Evolutionary conservation across 2,797 vertebrate genomes (phyloP).

Genomic region (Phaenicophaeus curvirostris): DNA sequence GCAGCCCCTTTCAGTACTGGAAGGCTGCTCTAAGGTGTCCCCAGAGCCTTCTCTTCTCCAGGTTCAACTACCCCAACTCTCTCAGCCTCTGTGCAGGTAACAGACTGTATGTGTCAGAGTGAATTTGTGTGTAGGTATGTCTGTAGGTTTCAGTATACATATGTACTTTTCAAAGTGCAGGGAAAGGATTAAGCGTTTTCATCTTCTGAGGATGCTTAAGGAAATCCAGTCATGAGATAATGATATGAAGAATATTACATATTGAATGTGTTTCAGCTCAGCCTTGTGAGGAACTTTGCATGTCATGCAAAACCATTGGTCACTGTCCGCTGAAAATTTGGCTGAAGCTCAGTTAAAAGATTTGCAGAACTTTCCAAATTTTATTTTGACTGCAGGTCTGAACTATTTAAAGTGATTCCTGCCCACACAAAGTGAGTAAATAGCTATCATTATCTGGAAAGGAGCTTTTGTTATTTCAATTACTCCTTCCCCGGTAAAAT

Average conservation of each 20-base stretch:
- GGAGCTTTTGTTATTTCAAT: background rate
- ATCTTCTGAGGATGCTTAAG: background rate
- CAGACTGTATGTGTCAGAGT: background rate
- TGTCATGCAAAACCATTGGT: background rate
- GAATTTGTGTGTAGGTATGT: background rate
- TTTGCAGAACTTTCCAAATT: background rate
- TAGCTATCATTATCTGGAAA: background rate
- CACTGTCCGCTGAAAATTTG: background rate
- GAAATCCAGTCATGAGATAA: background rate
- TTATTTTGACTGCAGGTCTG: background rate
- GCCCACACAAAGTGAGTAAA: background rate
- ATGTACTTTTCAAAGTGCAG: background rate
- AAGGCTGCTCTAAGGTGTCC: too few relatives aligned
- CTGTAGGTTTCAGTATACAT: accelerated
- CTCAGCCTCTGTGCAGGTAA: background rate
- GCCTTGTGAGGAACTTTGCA: background rate
- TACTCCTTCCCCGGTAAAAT: background rate
- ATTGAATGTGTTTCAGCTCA: background rate
- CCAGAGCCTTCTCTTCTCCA: too few relatives aligned
- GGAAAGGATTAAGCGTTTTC: background rate
- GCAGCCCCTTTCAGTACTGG: too few relatives aligned
- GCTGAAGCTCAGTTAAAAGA: background rate
- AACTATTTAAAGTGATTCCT: background rate
- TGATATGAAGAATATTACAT: background rate
- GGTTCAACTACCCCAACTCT: too few relatives aligned